A percentile compares a stretch with the other conserved stretches of the same genome.
Evolutionary conservation across 2,888 invertebrate species (phyloP).

Genomic region (Drosophila mimica): DNA sequence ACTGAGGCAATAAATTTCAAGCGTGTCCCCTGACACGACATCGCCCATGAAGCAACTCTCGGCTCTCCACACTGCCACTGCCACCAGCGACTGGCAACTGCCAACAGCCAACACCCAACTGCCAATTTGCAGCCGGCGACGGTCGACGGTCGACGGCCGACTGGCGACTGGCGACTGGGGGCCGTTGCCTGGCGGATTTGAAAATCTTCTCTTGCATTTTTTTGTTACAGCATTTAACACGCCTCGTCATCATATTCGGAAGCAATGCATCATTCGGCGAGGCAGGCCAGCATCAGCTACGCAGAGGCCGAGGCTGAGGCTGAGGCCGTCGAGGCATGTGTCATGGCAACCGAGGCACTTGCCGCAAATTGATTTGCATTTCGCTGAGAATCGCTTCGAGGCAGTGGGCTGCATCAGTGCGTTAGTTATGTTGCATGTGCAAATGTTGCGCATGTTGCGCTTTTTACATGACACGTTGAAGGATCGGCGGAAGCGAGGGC

Average conservation of each 20-base stretch:
- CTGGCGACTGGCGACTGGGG: constrained; percentile 38
- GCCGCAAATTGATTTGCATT: constrained; percentile 80
- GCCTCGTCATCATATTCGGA: constrained; percentile 80
- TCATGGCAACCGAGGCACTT: constrained; percentile 78
- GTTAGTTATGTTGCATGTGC: constrained; percentile 69
- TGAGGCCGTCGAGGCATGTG: constrained; percentile 58
- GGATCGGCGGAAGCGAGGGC: neutral
- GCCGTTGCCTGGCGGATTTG: constrained; percentile 53
- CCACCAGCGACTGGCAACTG: constrained; percentile 3
- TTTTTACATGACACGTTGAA: constrained; percentile 37
- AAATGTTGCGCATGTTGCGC: constrained; percentile 57
- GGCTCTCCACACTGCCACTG: constrained; percentile 15
- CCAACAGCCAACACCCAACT: neutral
- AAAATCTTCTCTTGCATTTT: constrained; percentile 31
- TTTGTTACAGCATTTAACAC: constrained; percentile 66
- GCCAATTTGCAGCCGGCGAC: constrained; percentile 1
- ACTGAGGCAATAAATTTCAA: constrained; percentile 77
- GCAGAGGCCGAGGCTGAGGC: constrained; percentile 13
- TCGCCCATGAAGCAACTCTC: constrained; percentile 51
- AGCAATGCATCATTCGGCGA: constrained; percentile 76
- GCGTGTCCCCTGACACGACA: constrained; percentile 76
- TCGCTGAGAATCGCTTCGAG: constrained; percentile 41
- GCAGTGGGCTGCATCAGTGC: constrained; percentile 39
- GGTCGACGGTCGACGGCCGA: constrained; percentile 36
- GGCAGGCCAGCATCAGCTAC: constrained; percentile 37